A percentile compares a stretch with the other conserved stretches of the same genome.
Evolutionary conservation across 1,140 invertebrate genomes (phyloP).

Genomic region (Euura lappo): DNA sequence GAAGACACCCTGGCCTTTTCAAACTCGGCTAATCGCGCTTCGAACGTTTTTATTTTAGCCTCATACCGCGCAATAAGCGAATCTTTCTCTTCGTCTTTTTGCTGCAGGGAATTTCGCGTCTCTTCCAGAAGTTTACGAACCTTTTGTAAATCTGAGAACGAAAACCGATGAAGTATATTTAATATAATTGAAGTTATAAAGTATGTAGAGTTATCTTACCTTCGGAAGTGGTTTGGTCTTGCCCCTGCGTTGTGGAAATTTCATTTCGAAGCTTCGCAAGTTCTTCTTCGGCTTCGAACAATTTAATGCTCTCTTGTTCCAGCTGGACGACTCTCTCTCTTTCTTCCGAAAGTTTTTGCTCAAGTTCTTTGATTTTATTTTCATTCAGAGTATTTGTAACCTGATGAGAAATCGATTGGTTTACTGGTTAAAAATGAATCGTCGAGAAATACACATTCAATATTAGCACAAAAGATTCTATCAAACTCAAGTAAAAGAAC

Average conservation of each 20-base stretch:
- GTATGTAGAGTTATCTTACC: conserved; percentile 19
- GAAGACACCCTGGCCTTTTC: conserved; percentile 58
- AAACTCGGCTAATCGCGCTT: conserved; percentile 57
- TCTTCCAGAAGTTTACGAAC: conserved; percentile 45
- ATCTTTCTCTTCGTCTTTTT: conserved; percentile 54
- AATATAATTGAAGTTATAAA: conserved; percentile 6
- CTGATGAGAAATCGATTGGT: conserved; percentile 43
- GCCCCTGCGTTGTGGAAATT: conserved; percentile 35
- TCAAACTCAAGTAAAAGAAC: neutral
- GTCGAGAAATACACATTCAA: no score
- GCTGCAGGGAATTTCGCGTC: conserved; percentile 41
- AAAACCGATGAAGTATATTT: conserved; percentile 15
- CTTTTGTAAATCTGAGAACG: conserved; percentile 32
- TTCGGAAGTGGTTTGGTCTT: conserved; percentile 32
- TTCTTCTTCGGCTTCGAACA: conserved; percentile 65
- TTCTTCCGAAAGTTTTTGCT: conserved; percentile 59
- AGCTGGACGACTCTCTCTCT: conserved; percentile 56
- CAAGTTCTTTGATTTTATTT: conserved; percentile 62
- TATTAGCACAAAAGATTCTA: no score
- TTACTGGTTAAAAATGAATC: neutral
- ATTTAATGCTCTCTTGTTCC: conserved; percentile 60
- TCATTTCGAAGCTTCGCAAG: conserved; percentile 55
- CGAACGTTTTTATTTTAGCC: conserved; percentile 60
- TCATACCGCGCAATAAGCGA: conserved; percentile 47
- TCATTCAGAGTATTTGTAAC: conserved; percentile 58